phyloP scores from a whole-genome alignment of 2,797 vertebrate genomes.

The Pitangus sulphuratus region DNA sequence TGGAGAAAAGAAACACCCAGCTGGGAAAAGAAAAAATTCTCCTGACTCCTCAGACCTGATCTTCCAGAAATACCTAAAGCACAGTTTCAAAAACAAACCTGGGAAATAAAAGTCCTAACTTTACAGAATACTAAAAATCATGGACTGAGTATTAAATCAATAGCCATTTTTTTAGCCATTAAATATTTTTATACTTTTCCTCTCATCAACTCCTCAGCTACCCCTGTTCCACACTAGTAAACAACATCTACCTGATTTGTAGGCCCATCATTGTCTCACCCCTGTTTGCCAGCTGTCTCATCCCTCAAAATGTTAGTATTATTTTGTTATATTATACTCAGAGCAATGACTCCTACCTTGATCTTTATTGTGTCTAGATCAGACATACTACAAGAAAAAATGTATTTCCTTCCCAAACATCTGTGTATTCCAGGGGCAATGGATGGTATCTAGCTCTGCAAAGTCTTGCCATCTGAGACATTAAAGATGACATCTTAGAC shows the following conservation, averaged over 20 bases:
- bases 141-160: not conserved
- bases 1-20: not conserved
- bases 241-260: not conserved
- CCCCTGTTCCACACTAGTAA: not conserved
- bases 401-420: not conserved
- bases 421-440: not conserved
- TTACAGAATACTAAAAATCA: not conserved
- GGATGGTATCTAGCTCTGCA: not conserved
- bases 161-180: not conserved
- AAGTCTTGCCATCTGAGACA: not conserved
- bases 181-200: not conserved
- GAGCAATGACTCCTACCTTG: not conserved
- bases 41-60: not conserved
- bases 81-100: not conserved
- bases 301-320: not conserved
- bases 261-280: not conserved
- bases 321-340: not conserved
- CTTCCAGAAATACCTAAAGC: not conserved
- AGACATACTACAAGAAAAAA: not conserved
- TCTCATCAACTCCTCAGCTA: not conserved
- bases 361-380: not conserved
- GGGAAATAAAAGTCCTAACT: not conserved
- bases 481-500: not conserved
- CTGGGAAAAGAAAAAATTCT: not conserved
- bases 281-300: not conserved